Evolutionary conservation across 2,113 vertebrate species (phyloP).

Genomic region (Vulpes lagopus): DNA sequence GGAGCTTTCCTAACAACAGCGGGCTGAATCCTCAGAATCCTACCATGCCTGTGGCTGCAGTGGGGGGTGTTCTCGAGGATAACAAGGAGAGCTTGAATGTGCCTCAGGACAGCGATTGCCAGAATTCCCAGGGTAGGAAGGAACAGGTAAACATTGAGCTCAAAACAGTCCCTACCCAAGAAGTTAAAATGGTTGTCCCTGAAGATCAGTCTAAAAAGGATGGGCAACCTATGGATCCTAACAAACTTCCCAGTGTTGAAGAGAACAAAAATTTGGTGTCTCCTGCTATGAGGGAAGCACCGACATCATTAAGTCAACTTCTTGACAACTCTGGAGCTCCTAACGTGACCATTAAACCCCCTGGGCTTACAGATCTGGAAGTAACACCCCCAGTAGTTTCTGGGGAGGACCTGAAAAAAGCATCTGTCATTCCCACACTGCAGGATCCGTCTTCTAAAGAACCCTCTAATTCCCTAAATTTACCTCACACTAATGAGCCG

Average conservation of each 20-base stretch:
- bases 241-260: slow-evolving; percentile 86
- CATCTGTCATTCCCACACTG: slow-evolving; percentile 85
- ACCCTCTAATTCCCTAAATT: slow-evolving; percentile 82
- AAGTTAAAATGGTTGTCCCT: slow-evolving; percentile 88
- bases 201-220: slow-evolving; percentile 91
- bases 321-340: slow-evolving; percentile 93
- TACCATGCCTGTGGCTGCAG: slow-evolving; percentile 83
- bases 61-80: slow-evolving; percentile 87
- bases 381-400: slow-evolving; percentile 79
- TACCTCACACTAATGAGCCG: slow-evolving; percentile 84
- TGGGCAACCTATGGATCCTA: slow-evolving; percentile 81
- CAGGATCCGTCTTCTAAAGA: slow-evolving; percentile 87
- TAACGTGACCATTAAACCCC: slow-evolving; percentile 90
- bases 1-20: slow-evolving; percentile 88
- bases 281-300: slow-evolving; percentile 92
- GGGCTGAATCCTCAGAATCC: slow-evolving; percentile 88
- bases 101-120: slow-evolving; percentile 88
- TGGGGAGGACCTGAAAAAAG: slow-evolving; percentile 88
- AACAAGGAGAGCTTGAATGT: slow-evolving; percentile 89
- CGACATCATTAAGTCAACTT: slow-evolving; percentile 96
- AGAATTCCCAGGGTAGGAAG: slow-evolving; percentile 86
- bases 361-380: slow-evolving; percentile 85
- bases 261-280: slow-evolving; percentile 89
- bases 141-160: slow-evolving; percentile 90
- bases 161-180: slow-evolving; percentile 89